Percentiles rank a stretch among this genome's conserved stretches.
Evolutionary conservation across 2,888 invertebrate species (phyloP).

Genomic region (Panopea generosa): DNA sequence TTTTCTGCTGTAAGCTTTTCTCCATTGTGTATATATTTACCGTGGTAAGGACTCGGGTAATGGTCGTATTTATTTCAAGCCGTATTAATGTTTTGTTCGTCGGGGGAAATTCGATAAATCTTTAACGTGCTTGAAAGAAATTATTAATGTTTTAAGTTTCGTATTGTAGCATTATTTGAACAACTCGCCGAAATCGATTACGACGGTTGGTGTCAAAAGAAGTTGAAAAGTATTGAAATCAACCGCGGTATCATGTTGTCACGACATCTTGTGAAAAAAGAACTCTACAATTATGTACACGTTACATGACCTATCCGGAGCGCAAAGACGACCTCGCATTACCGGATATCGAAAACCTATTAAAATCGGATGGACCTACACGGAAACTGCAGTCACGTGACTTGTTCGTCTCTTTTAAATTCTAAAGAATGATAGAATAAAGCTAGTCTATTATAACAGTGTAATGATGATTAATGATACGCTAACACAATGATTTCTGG

Average conservation of each 20-base stretch:
- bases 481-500: no score
- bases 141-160: conserved; percentile 40
- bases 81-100: conserved; percentile 37
- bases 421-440: no score
- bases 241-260: not conserved
- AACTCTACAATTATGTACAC: no score
- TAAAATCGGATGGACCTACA: no score
- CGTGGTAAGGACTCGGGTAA: conserved; percentile 27
- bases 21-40: conserved; percentile 33
- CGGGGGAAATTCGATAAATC: conserved; percentile 57
- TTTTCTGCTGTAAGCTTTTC: conserved; percentile 18
- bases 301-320: no score
- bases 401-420: no score
- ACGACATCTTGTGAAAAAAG: no score
- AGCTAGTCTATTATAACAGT: no score
- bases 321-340: no score
- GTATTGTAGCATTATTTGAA: conserved; percentile 42
- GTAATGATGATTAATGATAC: conserved; percentile 41
- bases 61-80: conserved; percentile 56
- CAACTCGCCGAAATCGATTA: conserved; percentile 38
- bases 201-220: conserved; percentile 1
- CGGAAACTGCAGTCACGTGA: no score
- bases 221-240: not conserved
- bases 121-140: conserved; percentile 47
- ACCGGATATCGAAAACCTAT: no score